Base-by-base conservation (phyloP, 2,888 invertebrate species). In the Xylota segnis region DNA sequence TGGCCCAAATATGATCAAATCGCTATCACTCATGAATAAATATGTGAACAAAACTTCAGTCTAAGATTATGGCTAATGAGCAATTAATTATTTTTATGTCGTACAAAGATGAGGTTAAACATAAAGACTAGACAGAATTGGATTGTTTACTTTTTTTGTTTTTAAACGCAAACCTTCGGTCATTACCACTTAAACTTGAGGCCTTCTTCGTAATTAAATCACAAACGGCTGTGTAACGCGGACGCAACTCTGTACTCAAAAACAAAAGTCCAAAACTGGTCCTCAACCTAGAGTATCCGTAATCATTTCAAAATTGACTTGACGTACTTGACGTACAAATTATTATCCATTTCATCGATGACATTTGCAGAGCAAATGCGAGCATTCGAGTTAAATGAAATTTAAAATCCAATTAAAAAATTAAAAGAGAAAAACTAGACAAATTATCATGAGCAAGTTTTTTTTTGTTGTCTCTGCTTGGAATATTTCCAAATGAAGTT, bases 11-110 rank as follows among this genome's bases (percentile, higher is more conserved):
- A 34, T 45, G 10, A 29, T 23, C 18, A 37, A 37, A 58, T 16
- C 0, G 23, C 18, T 58, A 0, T 16, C 5, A 0, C 37, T 16
- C 14, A 23, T 43, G 5, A 32, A 10, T 32, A 16, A 45, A 12
- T n/a, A 34, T 6, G 34, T 34, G 32, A 16, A 23, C 23, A 23
- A 23, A 23, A 23, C 23, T 2, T 23, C 18, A 37, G 34, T 9
- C 10, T 16, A 18, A 50, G 34, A n/a, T 43, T 58, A 56, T 70
- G 56, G 70, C 45, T 70, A 70, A 70, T 70, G n/a, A 58, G 70
- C 45, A 7, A 70, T 70, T 70, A 58, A 27, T 43, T 23, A 70
- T 70, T 43, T 70, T 58, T 32, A 45, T 14, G 45, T 52, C 56
- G 70, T 0, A 29, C 45, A 18, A 45, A 9, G 27, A 16, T 29